Evolutionary conservation across 1,140 invertebrate species (phyloP).

Genomic region (Hestina assimilis): DNA sequence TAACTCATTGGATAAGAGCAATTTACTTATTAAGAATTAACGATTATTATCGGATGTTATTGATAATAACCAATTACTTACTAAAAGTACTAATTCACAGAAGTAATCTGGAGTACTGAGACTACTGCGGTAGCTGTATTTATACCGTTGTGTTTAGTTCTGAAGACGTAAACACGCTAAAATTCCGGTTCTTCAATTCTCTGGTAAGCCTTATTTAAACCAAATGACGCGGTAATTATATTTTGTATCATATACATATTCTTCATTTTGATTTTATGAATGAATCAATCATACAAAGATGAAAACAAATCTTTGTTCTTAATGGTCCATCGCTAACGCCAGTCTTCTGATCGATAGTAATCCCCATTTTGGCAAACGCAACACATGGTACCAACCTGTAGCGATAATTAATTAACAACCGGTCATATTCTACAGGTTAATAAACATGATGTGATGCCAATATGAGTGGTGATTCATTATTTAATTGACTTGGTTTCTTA

Average conservation of each 20-base stretch:
- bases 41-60: too few species aligned
- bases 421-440: not conserved
- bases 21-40: too few species aligned
- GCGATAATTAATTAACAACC: slow-evolving; percentile 3
- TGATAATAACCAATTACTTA: too few species aligned
- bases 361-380: not conserved
- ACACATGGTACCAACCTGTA: not conserved
- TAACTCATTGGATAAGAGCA: too few species aligned
- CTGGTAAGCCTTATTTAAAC: too few species aligned
- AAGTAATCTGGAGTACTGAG: too few species aligned
- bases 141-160: too few species aligned
- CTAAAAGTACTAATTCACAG: too few species aligned
- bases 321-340: not conserved
- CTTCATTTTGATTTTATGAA: not conserved
- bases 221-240: too few species aligned
- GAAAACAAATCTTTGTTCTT: not conserved
- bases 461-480: not conserved
- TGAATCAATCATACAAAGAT: not conserved
- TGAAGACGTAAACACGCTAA: too few species aligned
- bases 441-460: not conserved
- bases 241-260: not conserved
- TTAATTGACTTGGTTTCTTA: not conserved
- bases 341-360: not conserved
- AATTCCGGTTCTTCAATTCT: too few species aligned
- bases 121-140: too few species aligned